These are phyloP conservation scores for Alouatta palliata DNA, from an alignment of 2,113 vertebrate species.

Conservation along the genomic window DNA sequence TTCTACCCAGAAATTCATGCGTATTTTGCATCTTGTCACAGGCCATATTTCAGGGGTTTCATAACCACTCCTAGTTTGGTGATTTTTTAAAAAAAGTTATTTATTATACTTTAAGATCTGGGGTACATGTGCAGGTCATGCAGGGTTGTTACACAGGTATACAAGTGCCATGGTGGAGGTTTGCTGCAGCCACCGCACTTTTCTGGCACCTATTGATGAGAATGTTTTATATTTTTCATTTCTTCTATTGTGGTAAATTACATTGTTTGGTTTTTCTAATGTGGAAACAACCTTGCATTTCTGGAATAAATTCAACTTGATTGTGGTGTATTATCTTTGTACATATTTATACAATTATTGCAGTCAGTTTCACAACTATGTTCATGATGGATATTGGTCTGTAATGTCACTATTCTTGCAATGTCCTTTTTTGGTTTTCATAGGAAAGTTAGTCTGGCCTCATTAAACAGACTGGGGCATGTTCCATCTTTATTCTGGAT, in stretches of 20 bases:
- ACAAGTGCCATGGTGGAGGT: no score
- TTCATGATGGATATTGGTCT: background rate
- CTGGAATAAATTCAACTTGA: background rate
- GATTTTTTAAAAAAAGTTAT: background rate
- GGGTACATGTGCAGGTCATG: no score
- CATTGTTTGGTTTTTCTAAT: background rate
- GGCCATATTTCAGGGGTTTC: background rate
- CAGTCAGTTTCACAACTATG: background rate
- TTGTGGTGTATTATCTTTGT: background rate
- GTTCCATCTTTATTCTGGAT: background rate
- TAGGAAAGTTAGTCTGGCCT: background rate
- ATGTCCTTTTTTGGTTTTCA: constrained; percentile 44
- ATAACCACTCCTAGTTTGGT: background rate
- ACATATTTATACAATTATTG: background rate
- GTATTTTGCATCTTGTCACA: background rate
- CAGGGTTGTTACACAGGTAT: no score
- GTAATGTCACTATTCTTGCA: constrained; percentile 6
- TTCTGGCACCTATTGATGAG: background rate
- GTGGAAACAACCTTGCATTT: background rate
- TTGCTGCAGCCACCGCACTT: background rate
- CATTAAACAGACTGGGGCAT: background rate
- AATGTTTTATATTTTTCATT: background rate
- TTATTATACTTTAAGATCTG: no score
- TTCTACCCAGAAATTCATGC: background rate
- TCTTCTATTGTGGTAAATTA: background rate